Evolutionary conservation across 2,797 vertebrate species (phyloP).

Genomic region (Pteropus rufus): DNA sequence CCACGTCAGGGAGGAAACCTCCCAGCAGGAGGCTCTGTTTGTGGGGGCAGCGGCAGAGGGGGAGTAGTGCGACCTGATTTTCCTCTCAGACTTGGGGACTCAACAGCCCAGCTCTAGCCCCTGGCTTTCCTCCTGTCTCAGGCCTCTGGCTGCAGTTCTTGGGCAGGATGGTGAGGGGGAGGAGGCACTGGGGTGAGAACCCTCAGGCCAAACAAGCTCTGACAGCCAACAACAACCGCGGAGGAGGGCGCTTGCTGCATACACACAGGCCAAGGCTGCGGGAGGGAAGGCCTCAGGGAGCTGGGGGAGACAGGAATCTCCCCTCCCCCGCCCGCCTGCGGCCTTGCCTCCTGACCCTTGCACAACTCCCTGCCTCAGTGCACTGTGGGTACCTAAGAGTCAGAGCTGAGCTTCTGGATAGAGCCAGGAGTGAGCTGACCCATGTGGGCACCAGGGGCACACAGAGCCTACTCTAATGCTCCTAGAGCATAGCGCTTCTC

Average conservation of each 20-base stretch:
- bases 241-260: not conserved
- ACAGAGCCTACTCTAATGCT: not conserved
- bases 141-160: constrained; percentile 26
- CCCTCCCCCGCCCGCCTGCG: not conserved
- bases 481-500: not conserved
- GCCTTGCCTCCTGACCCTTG: not conserved
- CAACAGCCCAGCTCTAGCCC: not conserved
- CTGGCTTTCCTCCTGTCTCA: not conserved
- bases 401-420: not conserved
- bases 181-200: constrained; percentile 1
- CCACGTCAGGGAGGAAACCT: not conserved
- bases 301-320: not conserved
- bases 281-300: constrained; percentile 17
- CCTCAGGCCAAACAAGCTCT: constrained; percentile 59
- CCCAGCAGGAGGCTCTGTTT: not conserved
- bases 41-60: no score
- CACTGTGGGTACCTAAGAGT: not conserved
- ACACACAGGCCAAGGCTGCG: not conserved
- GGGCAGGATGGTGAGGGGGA: constrained; percentile 22
- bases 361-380: not conserved
- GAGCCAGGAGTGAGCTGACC: not conserved
- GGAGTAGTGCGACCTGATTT: not conserved
- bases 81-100: not conserved
- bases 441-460: not conserved
- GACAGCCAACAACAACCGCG: not conserved